Evolutionary conservation across 2,888 invertebrate genomes (phyloP), one percentile per base, ranked within the genome.

Genomic region (Pediacus dermestoides): DNA sequence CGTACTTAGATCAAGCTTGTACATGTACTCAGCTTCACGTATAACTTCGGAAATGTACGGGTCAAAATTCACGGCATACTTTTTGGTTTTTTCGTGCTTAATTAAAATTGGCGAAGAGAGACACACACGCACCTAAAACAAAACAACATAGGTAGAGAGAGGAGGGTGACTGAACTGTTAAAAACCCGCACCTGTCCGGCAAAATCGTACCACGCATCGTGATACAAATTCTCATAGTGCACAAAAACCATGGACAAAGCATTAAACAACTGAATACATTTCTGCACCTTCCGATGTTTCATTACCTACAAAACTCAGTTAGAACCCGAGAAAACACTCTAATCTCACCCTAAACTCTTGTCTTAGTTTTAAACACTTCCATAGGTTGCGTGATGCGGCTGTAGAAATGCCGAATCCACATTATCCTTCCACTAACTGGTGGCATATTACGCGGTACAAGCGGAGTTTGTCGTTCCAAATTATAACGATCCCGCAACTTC

Each of bases 211-310:
- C 90, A 90, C 1, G 87, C 85, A 50, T 78, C 76, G 58, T 91
- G 88, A 64, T 88, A 86, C 40, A 88, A 80, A 55, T 85, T 75
- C 67, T 91, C 90, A 58, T 84, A 91, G 60, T 89, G 87, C 9
- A 86, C 76, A 44, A 91, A 81, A 2, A 89, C 87, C 41, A 81
- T 80, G 16, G 82, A 77, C 67, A 91, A 74, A 1, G 84, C 82
- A 60, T 91, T 91, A 61, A 82, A 90, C 34, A 85, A 72, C 56
- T 85, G 85, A 32, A 87, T 82, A 33, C 82, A 81, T 35, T 80
- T 77, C 61, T 85, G 85, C 3, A 82, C 80, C 53, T 80, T 81
- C 63, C 82, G 76, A 57, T 82, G 77, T 1, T 66, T 64, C 46
- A 81, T 72, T 1, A 81, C 76, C 66, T 68, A 37, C 42, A 58